A percentile compares a stretch with the other conserved stretches of the same genome.
These are phyloP conservation scores for Paramormyrops hopkinsi DNA, from an alignment of 2,797 vertebrate species.

Conservation along the genomic window DNA sequence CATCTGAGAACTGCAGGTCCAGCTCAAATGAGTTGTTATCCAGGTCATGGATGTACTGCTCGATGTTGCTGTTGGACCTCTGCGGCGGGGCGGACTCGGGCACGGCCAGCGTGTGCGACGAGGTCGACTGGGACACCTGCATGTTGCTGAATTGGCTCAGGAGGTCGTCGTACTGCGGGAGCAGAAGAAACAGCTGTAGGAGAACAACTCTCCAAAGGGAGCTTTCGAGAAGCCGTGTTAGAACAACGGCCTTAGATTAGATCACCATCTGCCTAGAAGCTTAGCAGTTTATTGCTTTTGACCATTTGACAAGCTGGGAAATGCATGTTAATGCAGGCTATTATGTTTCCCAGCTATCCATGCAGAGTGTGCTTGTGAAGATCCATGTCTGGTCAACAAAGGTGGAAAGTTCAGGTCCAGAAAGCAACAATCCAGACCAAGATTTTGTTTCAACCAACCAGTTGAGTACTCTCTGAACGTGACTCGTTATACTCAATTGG, in stretches of 20 bases:
- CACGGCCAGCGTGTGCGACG: constrained; percentile 72
- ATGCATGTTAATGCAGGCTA: neutral
- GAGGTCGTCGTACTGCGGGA: constrained; percentile 87
- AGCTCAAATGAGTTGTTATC: constrained; percentile 97
- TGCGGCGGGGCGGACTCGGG: constrained; percentile 66
- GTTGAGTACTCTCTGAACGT: neutral
- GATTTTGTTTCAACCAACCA: neutral
- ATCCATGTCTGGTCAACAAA: neutral
- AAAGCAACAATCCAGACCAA: neutral
- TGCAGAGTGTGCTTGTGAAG: neutral
- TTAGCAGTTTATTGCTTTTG: neutral
- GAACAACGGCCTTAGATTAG: neutral
- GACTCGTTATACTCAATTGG: neutral
- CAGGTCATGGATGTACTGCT: constrained; percentile 96
- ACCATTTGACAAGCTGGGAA: neutral
- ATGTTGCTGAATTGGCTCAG: constrained; percentile 98
- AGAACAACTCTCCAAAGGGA: neutral
- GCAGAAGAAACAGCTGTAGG: neutral
- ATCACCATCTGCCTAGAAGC: neutral
- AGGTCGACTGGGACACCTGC: constrained; percentile 88
- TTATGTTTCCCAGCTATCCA: neutral
- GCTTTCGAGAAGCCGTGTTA: neutral
- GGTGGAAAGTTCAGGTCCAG: neutral
- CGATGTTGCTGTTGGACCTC: constrained; percentile 87
- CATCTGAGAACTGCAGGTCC: constrained; percentile 90